phyloP scores from a whole-genome alignment of 2,888 invertebrate species.

The Ceratothoa steindachneri region DNA sequence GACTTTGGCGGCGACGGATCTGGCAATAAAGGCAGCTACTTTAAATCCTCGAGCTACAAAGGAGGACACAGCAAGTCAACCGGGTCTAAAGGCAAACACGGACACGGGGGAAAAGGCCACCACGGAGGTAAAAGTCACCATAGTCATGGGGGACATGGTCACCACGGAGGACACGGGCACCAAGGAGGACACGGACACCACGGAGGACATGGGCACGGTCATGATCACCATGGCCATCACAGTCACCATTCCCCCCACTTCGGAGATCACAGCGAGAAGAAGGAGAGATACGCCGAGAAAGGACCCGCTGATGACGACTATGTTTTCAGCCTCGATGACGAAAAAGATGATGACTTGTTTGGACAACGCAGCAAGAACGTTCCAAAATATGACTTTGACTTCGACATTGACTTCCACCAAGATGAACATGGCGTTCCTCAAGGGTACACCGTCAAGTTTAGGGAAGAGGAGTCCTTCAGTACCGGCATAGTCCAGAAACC shows the following conservation, averaged over 20 bases:
- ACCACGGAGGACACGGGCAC: not conserved
- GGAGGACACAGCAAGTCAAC: not conserved
- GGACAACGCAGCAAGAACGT: not conserved
- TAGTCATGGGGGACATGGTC: not conserved
- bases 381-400: not conserved
- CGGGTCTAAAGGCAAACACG: not conserved
- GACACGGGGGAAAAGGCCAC: not conserved
- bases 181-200: not conserved
- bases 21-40: constrained; percentile 3
- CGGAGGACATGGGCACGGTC: not conserved
- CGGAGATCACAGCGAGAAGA: not conserved
- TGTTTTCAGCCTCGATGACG: not conserved
- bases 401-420: not conserved
- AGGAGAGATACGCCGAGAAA: not conserved
- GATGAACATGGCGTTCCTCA: not conserved
- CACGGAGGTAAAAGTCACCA: not conserved
- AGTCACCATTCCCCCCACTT: not conserved
- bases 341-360: not conserved
- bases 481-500: too few relatives aligned
- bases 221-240: not conserved
- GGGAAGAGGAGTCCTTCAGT: too few relatives aligned
- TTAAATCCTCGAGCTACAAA: not conserved
- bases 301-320: not conserved
- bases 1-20: too few relatives aligned
- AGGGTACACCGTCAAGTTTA: not conserved